Conservation (phyloP, 2,113 vertebrate species). For the Colinus virginianus region DNA sequence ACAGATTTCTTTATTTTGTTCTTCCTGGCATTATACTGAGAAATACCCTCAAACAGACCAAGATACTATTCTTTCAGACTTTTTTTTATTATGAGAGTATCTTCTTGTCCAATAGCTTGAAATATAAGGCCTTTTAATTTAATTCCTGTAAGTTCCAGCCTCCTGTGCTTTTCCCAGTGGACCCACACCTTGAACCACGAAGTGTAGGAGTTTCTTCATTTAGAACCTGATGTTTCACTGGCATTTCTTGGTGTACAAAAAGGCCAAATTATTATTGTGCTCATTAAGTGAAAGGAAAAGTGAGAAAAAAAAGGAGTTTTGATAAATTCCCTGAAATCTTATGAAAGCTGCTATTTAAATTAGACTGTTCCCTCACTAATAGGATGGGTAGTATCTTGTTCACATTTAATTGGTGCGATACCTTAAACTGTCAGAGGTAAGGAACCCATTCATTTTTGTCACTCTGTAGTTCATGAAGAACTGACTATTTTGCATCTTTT, state of each 20-base stretch:
- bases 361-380: not conserved
- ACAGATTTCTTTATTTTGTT: not conserved
- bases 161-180: not conserved
- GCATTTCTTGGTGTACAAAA: not conserved
- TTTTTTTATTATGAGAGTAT: not conserved
- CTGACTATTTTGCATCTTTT: not conserved
- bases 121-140: not conserved
- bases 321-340: not conserved
- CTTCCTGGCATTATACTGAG: not conserved
- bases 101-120: not conserved
- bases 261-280: not conserved
- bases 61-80: not conserved
- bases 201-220: not conserved
- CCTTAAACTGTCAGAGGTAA: not conserved
- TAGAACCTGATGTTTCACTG: not conserved
- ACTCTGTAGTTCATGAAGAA: rapidly evolving
- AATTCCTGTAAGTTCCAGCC: not conserved
- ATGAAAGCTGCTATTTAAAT: not conserved
- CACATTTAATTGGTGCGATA: not conserved
- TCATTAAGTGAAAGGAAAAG: not conserved
- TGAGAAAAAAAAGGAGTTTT: not conserved
- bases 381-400: not conserved
- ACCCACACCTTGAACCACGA: not conserved
- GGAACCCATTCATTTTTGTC: not conserved
- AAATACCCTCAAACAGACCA: not conserved